Evolutionary conservation across 2,113 vertebrate genomes (phyloP), one percentile per base, ranked within the genome.

Genomic region (Pipa parva): DNA sequence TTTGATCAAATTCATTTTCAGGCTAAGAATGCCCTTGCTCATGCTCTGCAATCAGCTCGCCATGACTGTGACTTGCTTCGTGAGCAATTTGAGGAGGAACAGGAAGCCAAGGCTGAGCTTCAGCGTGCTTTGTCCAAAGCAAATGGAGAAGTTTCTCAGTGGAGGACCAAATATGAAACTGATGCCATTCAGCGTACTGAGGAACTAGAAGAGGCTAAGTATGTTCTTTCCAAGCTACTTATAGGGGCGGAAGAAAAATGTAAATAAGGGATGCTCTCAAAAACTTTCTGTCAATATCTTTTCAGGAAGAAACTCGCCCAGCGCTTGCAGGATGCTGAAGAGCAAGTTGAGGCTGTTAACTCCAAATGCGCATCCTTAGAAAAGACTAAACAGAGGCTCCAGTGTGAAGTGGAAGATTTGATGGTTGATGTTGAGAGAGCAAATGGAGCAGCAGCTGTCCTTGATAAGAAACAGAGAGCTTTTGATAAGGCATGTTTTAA

Each of bases 291-390:
- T 37, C 15, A 29, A 22, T 37, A 21, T n/a, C 24, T 21, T 52
- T 3, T 2, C 66, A 93, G 92, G 83, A 94, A 93, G 76, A 95
- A 93, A 73, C 82, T 95, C 54, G 92, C 91, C 54, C 93, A 95
- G 77, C 89, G 90, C 22, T 85, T 97, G 10, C 93, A 97, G 71
- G 94, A 95, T 26, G 93, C 93, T 48, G 93, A 97, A 69, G 93
- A 86, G 26, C 80, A 84, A 0, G 80, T 84, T 0, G 90, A 92
- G 75, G 85, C 83, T 0, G 84, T 86, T 51, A 92, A 93, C 22
- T 76, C 91, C 64, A 94, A 93, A 71, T 94, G 91, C 55, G 87
- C 88, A 55, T 94, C 91, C 45, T 78, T 93, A 59, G 92, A 94
- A 54, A 94, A 94, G 83, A 94, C 92, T 0, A 92, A 91, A 76